phyloP scores from a whole-genome alignment of 2,113 vertebrate species.

The Grallaria varia region DNA sequence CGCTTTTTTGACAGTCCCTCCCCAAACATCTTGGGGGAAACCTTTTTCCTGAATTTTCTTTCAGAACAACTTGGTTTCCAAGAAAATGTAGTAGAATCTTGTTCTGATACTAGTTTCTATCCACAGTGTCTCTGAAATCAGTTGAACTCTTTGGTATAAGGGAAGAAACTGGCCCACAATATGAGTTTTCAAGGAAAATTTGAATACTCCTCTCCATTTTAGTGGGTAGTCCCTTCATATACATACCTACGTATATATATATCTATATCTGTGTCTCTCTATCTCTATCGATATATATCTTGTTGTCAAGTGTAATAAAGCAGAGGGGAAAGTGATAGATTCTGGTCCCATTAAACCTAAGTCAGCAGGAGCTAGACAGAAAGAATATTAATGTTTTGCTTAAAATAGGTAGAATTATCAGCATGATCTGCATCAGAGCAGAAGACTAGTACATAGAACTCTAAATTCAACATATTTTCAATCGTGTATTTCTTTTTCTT shows the following conservation, averaged over 20 bases:
- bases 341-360: neutral
- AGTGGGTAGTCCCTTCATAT: neutral
- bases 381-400: conserved; percentile 4
- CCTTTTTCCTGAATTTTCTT: neutral
- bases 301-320: neutral
- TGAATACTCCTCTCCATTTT: neutral
- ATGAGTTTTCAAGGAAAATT: neutral
- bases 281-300: too few relatives aligned
- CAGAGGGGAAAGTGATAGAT: neutral
- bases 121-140: neutral
- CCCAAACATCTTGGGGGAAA: neutral
- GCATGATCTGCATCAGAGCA: conserved; percentile 74
- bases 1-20: neutral
- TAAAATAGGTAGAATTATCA: conserved; percentile 24
- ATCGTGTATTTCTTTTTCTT: neutral
- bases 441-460: conserved; percentile 76
- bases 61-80: neutral
- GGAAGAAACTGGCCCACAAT: neutral
- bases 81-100: neutral
- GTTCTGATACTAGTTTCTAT: neutral
- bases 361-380: neutral
- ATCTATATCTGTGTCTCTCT: too few relatives aligned
- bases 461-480: conserved; percentile 31
- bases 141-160: neutral
- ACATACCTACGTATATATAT: neutral